phyloP scores from a whole-genome alignment of 92 coral and sea anemone species.

The Siderastrea siderea region DNA sequence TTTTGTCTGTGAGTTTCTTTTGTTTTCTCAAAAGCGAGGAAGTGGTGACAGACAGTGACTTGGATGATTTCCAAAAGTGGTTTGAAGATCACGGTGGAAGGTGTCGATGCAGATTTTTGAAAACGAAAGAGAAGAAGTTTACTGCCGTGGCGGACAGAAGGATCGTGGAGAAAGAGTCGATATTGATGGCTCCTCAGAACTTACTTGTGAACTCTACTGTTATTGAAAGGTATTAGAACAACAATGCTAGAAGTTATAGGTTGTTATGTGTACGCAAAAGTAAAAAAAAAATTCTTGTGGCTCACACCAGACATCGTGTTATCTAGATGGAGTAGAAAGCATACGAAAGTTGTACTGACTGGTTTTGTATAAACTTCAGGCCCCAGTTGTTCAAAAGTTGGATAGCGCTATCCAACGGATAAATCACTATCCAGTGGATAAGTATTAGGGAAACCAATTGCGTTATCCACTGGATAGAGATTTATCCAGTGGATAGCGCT shows the following conservation, averaged over 20 bases:
- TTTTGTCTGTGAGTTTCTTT: constrained; percentile 28
- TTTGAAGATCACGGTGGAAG: constrained; percentile 74
- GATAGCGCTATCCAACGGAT: too few species aligned
- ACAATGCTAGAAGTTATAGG: not conserved
- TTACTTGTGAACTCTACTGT: constrained; percentile 64
- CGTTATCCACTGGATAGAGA: too few species aligned
- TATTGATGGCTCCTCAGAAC: constrained; percentile 75
- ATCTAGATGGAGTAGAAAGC: too few species aligned
- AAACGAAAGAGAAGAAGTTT: constrained; percentile 19
- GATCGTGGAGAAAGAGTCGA: constrained; percentile 71
- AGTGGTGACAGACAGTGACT: constrained; percentile 9
- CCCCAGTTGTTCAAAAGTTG: too few species aligned
- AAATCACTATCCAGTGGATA: too few species aligned
- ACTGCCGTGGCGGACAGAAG: constrained; percentile 71
- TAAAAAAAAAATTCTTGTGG: not conserved
- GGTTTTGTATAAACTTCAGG: too few species aligned
- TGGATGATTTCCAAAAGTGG: constrained; percentile 69
- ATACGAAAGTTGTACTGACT: too few species aligned
- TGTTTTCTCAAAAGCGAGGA: constrained; percentile 25
- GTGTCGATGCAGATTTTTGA: constrained; percentile 61
- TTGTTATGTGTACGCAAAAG: not conserved
- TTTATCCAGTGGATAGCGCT: too few species aligned
- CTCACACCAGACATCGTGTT: not conserved
- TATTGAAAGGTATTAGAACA: constrained; percentile 60
- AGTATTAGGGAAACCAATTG: too few species aligned